Percentiles rank a stretch among this genome's conserved stretches.
Conservation (phyloP, 2,113 vertebrate genomes). For the Natator depressus region DNA sequence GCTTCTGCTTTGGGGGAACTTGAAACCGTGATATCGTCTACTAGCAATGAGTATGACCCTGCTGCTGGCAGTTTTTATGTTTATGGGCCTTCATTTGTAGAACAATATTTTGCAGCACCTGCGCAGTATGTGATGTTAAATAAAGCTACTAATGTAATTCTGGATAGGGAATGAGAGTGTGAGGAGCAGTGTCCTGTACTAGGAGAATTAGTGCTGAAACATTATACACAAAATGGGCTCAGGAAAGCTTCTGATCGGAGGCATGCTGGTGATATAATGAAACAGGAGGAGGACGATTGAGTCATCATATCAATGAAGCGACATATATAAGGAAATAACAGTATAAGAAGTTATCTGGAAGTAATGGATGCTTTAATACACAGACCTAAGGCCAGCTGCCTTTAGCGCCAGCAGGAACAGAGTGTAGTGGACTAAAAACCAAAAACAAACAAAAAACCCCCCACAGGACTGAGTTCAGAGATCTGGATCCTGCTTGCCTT, state of each 20-base stretch:
- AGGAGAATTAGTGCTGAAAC: not conserved
- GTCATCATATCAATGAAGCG: not conserved
- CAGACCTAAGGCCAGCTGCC: not conserved
- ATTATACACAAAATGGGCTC: not conserved
- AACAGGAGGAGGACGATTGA: not conserved
- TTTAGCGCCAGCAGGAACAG: not conserved
- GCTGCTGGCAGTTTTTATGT: not conserved
- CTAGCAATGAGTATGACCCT: not conserved
- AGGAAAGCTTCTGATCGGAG: not conserved
- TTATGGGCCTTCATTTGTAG: not conserved
- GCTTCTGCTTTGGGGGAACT: not conserved
- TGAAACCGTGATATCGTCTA: not conserved
- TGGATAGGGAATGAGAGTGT: rapidly evolving
- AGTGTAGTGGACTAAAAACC: not conserved
- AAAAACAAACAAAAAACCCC: not conserved
- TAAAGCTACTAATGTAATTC: not conserved
- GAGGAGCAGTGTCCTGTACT: not conserved
- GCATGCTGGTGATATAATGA: not conserved
- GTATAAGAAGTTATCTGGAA: not conserved
- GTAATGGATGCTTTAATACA: not conserved
- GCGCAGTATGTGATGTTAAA: not conserved
- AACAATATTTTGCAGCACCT: not conserved
- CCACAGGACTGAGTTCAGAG: not conserved
- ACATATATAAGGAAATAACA: not conserved
- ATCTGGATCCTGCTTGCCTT: not conserved